phyloP scores from a whole-genome alignment of 2,113 vertebrate species.

The Callorhinus ursinus region DNA sequence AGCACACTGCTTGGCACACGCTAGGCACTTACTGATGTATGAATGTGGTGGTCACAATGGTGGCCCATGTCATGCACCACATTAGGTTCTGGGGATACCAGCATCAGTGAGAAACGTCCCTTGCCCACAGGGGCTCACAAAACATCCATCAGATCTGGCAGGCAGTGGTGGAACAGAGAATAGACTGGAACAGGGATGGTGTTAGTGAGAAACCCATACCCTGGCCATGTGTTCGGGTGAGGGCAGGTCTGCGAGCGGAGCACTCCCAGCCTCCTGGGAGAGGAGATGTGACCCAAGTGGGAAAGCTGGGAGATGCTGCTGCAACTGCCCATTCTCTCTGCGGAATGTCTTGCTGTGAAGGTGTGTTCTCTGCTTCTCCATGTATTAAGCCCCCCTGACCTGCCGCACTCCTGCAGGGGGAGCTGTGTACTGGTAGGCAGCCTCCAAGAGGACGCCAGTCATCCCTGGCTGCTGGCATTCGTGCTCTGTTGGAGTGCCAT shows the following conservation, averaged over 20 bases:
- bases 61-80: rapidly evolving
- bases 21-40: not conserved
- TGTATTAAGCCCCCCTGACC: rapidly evolving
- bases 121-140: not conserved
- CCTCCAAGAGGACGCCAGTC: not conserved
- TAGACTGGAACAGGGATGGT: not conserved
- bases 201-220: not conserved
- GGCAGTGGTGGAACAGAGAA: not conserved
- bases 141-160: not conserved
- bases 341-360: not conserved
- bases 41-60: not conserved
- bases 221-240: rapidly evolving
- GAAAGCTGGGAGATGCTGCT: not conserved
- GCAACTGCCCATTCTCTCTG: not conserved
- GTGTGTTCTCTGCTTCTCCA: not conserved
- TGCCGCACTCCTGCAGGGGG: not conserved
- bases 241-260: no score
- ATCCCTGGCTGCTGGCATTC: not conserved
- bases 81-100: not conserved
- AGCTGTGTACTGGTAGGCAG: no score
- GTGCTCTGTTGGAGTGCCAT: no score
- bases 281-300: rapidly evolving
- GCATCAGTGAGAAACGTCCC: not conserved
- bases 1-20: no score
- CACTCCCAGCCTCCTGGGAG: not conserved